phyloP scores from a whole-genome alignment of 2,888 invertebrate species.

The Prostheceraeus crozeri region DNA sequence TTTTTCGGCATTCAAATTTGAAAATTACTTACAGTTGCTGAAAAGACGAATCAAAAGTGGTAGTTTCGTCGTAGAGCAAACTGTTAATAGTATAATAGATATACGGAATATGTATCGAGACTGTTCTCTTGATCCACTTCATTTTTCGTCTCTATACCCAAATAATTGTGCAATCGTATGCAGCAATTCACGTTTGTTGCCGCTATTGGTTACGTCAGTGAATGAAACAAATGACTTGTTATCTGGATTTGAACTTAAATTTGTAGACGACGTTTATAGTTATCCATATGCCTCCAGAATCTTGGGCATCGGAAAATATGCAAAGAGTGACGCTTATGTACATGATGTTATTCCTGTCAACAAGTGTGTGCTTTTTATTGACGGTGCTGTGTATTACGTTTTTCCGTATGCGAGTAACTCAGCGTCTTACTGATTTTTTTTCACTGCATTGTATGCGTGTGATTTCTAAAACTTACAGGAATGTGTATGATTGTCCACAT shows the following conservation, averaged over 20 bases:
- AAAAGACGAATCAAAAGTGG: constrained; percentile 33
- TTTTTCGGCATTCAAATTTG: constrained; percentile 40
- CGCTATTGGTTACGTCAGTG: not conserved
- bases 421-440: constrained; percentile 6
- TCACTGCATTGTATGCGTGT: not conserved
- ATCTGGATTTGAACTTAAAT: constrained; percentile 16
- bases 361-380: constrained; percentile 21
- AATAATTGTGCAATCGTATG: constrained; percentile 15
- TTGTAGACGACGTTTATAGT: not conserved
- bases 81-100: constrained; percentile 12
- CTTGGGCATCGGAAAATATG: constrained; percentile 10
- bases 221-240: constrained; percentile 12
- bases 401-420: constrained; percentile 10
- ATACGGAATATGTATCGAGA: not conserved
- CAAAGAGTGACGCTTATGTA: constrained; percentile 3
- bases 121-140: not conserved
- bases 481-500: not conserved
- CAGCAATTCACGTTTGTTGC: not conserved
- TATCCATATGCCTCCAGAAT: constrained; percentile 13
- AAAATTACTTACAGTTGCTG: constrained; percentile 39
- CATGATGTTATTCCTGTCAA: constrained; percentile 6
- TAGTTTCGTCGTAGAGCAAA: constrained; percentile 9
- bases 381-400: constrained; percentile 13
- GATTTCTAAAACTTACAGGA: not conserved
- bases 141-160: constrained; percentile 10